A percentile compares a stretch with the other conserved stretches of the same genome.
Evolutionary conservation across 2,113 vertebrate genomes (phyloP).

Genomic region (Marmota monax): DNA sequence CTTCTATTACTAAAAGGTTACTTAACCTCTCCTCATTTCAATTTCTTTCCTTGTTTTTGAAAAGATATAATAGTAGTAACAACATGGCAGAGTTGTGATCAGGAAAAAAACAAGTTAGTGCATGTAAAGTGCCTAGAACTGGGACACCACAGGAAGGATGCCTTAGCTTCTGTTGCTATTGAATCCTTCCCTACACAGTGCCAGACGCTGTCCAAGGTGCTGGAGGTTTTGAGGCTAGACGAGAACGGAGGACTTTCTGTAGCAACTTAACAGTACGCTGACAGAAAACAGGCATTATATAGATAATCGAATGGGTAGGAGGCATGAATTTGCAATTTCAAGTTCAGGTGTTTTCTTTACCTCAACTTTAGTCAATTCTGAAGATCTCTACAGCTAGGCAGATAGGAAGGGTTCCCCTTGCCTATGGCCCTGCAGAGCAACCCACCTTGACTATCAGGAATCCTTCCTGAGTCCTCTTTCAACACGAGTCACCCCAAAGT

Average conservation of each 20-base stretch:
- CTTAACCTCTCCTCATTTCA: not conserved
- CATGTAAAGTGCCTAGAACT: not conserved
- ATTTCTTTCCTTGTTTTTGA: not conserved
- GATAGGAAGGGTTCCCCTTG: not conserved
- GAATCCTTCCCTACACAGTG: not conserved
- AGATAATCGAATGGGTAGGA: not conserved
- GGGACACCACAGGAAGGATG: not conserved
- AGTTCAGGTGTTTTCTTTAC: not conserved
- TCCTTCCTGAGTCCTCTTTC: not conserved
- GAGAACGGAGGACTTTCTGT: not conserved
- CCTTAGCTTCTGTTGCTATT: not conserved
- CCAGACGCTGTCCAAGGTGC: not conserved
- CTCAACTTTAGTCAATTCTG: not conserved
- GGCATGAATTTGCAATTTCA: not conserved
- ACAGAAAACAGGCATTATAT: not conserved
- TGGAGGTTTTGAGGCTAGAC: not conserved
- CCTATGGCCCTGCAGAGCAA: not conserved
- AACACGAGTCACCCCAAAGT: not conserved
- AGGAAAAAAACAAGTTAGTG: not conserved
- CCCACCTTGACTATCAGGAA: not conserved
- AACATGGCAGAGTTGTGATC: not conserved
- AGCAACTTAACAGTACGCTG: not conserved
- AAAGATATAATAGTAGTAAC: not conserved
- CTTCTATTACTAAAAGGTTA: conserved; percentile 3
- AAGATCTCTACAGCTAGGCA: not conserved